Conservation (phyloP, 1,140 invertebrate genomes). For the Matsumurasca onukii region DNA sequence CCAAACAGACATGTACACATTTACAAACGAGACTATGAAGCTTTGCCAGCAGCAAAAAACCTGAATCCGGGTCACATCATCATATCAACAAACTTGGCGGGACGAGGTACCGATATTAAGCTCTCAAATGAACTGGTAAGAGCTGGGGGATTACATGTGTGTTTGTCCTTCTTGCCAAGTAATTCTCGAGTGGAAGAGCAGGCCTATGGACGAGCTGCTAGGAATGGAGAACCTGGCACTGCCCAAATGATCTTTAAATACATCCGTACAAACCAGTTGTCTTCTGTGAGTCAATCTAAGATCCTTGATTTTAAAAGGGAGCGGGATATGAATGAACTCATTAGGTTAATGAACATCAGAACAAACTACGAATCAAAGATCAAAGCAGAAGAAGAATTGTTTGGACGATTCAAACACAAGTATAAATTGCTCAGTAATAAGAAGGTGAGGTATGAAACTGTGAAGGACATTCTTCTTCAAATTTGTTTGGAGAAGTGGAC, state of each 20-base stretch:
- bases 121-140: constrained; percentile 40
- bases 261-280: too few species aligned
- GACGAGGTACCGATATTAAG: constrained; percentile 49
- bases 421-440: neutral
- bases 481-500: neutral
- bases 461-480: neutral
- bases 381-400: neutral
- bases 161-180: constrained; percentile 45
- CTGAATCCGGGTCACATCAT: constrained; percentile 40
- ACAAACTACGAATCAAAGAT: neutral
- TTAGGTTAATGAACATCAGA: neutral
- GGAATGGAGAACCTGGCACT: constrained; percentile 44
- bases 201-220: constrained; percentile 47
- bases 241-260: constrained; percentile 42
- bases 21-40: constrained; percentile 39
- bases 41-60: constrained; percentile 30
- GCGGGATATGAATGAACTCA: constrained; percentile 1
- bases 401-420: neutral
- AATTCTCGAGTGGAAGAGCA: constrained; percentile 48
- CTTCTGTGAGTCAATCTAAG: neutral
- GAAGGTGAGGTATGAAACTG: neutral
- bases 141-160: constrained; percentile 48
- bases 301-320: neutral
- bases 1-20: constrained; percentile 33
- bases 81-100: constrained; percentile 50